A percentile compares a stretch with the other conserved stretches of the same genome.
These are phyloP conservation scores for Terebella lapidaria DNA, from an alignment of 2,888 invertebrate species.

Conservation along the genomic window DNA sequence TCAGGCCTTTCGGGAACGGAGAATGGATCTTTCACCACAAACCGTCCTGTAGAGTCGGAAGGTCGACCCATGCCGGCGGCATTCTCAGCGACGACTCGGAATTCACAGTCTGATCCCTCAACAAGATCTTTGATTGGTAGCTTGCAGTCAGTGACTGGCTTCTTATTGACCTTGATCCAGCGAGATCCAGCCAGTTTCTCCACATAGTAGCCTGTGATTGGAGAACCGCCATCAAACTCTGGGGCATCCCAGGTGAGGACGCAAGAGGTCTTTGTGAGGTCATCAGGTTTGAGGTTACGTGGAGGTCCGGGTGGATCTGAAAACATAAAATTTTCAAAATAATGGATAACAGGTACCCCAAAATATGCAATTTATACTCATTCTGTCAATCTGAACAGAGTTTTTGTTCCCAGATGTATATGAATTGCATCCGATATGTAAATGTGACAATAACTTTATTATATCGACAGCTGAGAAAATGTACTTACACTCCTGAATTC, in stretches of 20 bases:
- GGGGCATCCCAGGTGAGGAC: conserved; percentile 47
- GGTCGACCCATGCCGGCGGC: conserved; percentile 46
- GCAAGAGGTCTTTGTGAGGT: conserved; percentile 42
- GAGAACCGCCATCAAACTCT: conserved; percentile 48
- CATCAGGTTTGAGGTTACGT: conserved; percentile 27
- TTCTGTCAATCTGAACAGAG: too few species aligned
- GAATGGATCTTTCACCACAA: conserved; percentile 41
- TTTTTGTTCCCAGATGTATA: too few species aligned
- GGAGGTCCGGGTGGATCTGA: conserved; percentile 55
- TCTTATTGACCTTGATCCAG: conserved; percentile 88
- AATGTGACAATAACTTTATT: too few species aligned
- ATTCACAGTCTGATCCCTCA: conserved; percentile 45
- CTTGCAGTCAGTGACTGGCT: conserved; percentile 60
- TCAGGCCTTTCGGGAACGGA: conserved; percentile 42
- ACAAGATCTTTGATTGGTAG: conserved; percentile 40
- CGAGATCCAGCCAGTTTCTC: conserved; percentile 61
- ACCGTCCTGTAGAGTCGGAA: conserved; percentile 32
- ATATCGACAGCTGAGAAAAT: too few species aligned
- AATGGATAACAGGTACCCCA: too few species aligned
- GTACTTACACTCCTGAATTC: too few species aligned
- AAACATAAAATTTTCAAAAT: conserved; percentile 4
- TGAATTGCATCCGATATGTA: too few species aligned
- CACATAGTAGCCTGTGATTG: conserved; percentile 42
- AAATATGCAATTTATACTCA: too few species aligned
- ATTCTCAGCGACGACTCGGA: conserved; percentile 49